Base-by-base conservation (phyloP, 2,113 vertebrate species). In the Hucho hucho region DNA sequence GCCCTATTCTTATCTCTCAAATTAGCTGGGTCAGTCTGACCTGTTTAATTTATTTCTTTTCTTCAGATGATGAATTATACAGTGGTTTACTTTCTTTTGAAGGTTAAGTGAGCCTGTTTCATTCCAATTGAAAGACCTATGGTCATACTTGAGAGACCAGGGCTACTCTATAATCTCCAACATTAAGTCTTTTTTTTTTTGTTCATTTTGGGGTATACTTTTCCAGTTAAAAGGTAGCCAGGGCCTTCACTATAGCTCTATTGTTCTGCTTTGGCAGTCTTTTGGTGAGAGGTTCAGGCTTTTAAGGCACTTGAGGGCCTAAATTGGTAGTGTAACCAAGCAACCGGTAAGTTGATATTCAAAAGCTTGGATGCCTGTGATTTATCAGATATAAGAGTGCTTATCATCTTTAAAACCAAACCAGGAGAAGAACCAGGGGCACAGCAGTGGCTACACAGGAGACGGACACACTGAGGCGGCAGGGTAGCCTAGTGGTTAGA, bases 11-110 rank as follows among this genome's bases (percentile, higher is more conserved):
- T 61, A 6, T 75, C 70, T n/a, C 74, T 86, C 78, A 74, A 68
- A 88, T 81, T 81, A 76, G 81, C 85, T 46, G 74, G 92, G 91
- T 93, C 92, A 90, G 75, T 70, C 79, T 91, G 92, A 93, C 91
- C 93, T 79, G 84, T 77, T 79, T 84, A 78, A 83, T 87, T 89
- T 81, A 82, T 83, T 80, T 88, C 77, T 75, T 70, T 70, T 81
- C 78, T 81, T 72, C 2, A 70, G 46, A 72, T 78, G 74, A 87
- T 83, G 83, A 90, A 88, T 84, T 79, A 79, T 74, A 69, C 26
- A 9, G 72, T 68, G 65, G 75, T 79, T 66, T 79, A 79, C 75
- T 88, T 80, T 87, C 70, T 82, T 75, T 81, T 72, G 47, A 74
- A 87, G 78, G 69, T 83, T 83, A 89, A 84, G 79, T 77, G 84